A percentile compares a stretch with the other conserved stretches of the same genome.
phyloP scores from a whole-genome alignment of 2,888 invertebrate genomes.

The Apoda limacodes region DNA sequence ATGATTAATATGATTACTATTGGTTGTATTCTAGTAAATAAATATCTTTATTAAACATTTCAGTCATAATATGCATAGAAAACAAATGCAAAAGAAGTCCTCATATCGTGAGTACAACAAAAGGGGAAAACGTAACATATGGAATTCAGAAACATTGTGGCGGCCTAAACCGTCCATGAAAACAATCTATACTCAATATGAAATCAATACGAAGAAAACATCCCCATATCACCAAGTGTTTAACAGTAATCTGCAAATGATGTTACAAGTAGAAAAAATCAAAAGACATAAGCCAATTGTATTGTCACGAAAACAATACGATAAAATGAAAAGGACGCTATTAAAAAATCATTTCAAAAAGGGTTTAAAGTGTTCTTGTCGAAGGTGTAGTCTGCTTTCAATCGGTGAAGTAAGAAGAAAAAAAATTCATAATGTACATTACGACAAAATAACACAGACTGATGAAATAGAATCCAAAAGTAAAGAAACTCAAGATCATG shows the following conservation, averaged over 20 bases:
- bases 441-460: slow-evolving; percentile 24
- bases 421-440: slow-evolving; percentile 11
- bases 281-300: slow-evolving; percentile 32
- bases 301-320: slow-evolving; percentile 41
- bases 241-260: slow-evolving; percentile 39
- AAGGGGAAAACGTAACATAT: too few species aligned
- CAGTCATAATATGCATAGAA: too few species aligned
- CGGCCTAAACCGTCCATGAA: too few species aligned
- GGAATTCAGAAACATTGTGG: too few species aligned
- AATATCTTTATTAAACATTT: too few species aligned
- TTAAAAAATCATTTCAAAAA: slow-evolving; percentile 25
- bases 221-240: too few species aligned
- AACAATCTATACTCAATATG: too few species aligned
- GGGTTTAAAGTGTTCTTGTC: slow-evolving; percentile 11
- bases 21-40: too few species aligned
- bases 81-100: too few species aligned
- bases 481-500: neutral
- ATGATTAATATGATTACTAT: too few species aligned
- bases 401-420: slow-evolving; percentile 30
- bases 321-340: slow-evolving; percentile 41
- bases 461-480: slow-evolving; percentile 4
- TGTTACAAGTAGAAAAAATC: slow-evolving; percentile 34
- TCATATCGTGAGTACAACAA: too few species aligned
- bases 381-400: slow-evolving; percentile 22
- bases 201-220: too few species aligned